phyloP scores from a whole-genome alignment of 2,888 invertebrate genomes.

The Heteromyza rotundicornis region DNA sequence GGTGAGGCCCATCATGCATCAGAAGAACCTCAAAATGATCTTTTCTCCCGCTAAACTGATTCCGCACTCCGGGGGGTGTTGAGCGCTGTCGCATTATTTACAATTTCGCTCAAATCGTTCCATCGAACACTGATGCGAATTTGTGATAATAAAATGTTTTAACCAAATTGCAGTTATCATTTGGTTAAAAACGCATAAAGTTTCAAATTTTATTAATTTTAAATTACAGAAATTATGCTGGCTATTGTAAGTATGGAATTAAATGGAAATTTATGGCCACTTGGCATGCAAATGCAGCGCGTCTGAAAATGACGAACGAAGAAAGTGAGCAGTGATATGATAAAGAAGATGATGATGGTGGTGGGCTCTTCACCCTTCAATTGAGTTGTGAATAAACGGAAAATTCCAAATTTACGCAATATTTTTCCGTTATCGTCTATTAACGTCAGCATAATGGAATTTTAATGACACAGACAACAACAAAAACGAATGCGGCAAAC shows the following conservation, averaged over 20 bases:
- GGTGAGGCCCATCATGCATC: conserved; percentile 14
- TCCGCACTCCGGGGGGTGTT: conserved; percentile 1
- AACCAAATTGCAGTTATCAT: conserved; percentile 45
- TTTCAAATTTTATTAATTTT: conserved; percentile 32
- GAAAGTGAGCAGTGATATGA: not conserved
- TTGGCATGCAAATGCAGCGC: conserved; percentile 15
- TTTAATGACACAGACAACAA: too few species aligned
- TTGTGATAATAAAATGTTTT: conserved; percentile 36
- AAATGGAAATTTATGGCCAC: too few species aligned
- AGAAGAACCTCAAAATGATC: too few species aligned
- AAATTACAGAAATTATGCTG: conserved; percentile 29
- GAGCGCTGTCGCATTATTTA: conserved; percentile 18
- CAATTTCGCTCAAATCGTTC: conserved; percentile 15
- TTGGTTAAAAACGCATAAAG: conserved; percentile 29
- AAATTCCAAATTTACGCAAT: too few species aligned
- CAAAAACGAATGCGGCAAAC: too few species aligned
- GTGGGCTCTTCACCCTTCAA: not conserved
- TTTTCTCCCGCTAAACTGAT: too few species aligned
- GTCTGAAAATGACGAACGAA: not conserved
- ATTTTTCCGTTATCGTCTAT: too few species aligned
- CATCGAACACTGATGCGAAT: conserved; percentile 39
- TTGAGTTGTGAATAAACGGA: too few species aligned
- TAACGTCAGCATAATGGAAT: too few species aligned
- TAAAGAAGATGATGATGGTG: not conserved
- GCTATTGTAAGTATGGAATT: too few species aligned